Evolutionary conservation across 2,888 invertebrate genomes (phyloP).

Genomic region (Eupeodes latifasciatus): DNA sequence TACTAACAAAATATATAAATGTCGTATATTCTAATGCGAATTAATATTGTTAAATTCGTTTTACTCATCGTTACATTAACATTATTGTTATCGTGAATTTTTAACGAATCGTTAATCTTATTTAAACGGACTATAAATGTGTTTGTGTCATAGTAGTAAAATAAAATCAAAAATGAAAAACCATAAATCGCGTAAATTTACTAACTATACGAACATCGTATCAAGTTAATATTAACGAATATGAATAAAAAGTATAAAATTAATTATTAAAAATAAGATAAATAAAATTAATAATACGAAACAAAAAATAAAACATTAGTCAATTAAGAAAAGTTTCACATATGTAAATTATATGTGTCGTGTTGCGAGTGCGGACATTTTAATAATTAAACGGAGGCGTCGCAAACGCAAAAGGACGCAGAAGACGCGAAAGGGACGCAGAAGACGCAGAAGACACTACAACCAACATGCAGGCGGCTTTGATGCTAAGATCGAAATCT

Average conservation of each 20-base stretch:
- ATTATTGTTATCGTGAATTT: conserved; percentile 52
- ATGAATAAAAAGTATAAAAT: background rate
- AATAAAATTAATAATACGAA: conserved; percentile 34
- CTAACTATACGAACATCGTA: conserved; percentile 39
- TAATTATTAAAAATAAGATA: background rate
- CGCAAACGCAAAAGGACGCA: conserved; percentile 77
- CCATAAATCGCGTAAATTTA: conserved; percentile 39
- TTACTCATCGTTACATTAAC: conserved; percentile 15
- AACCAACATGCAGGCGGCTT: conserved; percentile 94
- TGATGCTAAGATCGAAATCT: conserved; percentile 95
- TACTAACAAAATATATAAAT: background rate
- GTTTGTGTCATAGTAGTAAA: conserved; percentile 81
- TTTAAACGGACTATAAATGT: conserved; percentile 80
- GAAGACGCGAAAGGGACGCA: conserved; percentile 78
- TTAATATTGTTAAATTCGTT: conserved; percentile 35
- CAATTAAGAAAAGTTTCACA: conserved; percentile 67
- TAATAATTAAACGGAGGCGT: conserved; percentile 79
- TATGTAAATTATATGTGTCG: conserved; percentile 79
- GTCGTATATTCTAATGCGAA: conserved; percentile 53
- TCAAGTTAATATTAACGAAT: conserved; percentile 65
- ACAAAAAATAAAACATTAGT: conserved; percentile 45
- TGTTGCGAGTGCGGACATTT: conserved; percentile 79
- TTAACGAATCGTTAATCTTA: conserved; percentile 43
- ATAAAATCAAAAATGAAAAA: conserved; percentile 82
- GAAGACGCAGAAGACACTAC: conserved; percentile 77